These are phyloP conservation scores for Condylostylus longicornis DNA, from an alignment of 1,140 invertebrate species.

Conservation along the genomic window DNA sequence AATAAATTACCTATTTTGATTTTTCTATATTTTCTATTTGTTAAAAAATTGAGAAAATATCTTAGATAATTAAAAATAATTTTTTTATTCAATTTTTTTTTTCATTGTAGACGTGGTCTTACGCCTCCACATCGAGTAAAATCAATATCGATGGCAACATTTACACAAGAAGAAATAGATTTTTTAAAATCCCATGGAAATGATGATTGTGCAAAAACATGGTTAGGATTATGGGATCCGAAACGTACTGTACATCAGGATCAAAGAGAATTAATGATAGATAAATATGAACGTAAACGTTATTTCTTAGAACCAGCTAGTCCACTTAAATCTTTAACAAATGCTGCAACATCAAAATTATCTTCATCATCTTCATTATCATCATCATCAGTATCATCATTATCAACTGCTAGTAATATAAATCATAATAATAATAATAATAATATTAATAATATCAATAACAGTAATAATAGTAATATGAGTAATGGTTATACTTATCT, in stretches of 20 bases:
- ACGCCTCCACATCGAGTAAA: conserved; percentile 96
- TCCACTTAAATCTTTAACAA: conserved; percentile 32
- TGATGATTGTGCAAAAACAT: conserved; percentile 80
- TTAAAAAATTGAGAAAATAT: no score
- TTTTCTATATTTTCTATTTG: background rate
- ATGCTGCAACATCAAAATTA: conserved; percentile 27
- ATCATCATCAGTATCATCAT: conserved; percentile 5
- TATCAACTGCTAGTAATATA: conserved; percentile 10
- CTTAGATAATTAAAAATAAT: background rate
- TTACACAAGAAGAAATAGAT: conserved; percentile 89
- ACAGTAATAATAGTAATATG: conserved; percentile 16
- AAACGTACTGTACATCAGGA: conserved; percentile 46
- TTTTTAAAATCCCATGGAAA: conserved; percentile 81
- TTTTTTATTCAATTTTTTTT: background rate
- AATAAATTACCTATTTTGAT: no score
- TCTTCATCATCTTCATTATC: conserved; percentile 12
- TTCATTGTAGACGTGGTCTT: conserved; percentile 67
- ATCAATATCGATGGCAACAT: conserved; percentile 97
- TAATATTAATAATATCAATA: conserved; percentile 23
- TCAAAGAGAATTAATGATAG: conserved; percentile 79
- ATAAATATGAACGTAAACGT: conserved; percentile 85
- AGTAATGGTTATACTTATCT: no score
- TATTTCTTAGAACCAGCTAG: conserved; percentile 52
- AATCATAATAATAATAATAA: conserved; percentile 3
- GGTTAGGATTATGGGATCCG: conserved; percentile 79